Evolutionary conservation across 2,113 vertebrate genomes (phyloP).

Genomic region (Ictidomys tridecemlineatus): DNA sequence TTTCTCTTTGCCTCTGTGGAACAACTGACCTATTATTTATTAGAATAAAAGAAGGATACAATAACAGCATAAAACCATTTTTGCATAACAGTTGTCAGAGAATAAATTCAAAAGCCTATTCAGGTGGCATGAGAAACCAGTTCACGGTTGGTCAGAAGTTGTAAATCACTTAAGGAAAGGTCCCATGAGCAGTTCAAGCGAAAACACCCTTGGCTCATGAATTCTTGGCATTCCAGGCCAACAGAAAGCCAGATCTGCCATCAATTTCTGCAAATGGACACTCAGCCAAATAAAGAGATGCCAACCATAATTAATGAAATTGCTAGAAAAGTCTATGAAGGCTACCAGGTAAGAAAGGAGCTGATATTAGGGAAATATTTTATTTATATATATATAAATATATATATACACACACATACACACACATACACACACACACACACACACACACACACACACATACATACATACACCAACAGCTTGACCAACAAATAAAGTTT

Average conservation of each 20-base stretch:
- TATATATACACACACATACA: too few species aligned
- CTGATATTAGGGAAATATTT: not conserved
- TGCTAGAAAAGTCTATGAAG: not conserved
- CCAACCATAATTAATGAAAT: not conserved
- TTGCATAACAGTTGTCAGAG: constrained; percentile 24
- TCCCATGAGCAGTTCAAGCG: not conserved
- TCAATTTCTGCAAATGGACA: not conserved
- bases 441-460: too few species aligned
- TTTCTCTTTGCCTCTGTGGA: constrained; percentile 59
- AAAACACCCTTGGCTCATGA: not conserved
- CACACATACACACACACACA: too few species aligned
- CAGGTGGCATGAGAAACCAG: not conserved
- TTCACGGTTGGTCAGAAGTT: not conserved
- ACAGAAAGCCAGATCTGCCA: not conserved
- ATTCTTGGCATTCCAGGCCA: not conserved
- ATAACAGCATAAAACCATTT: not conserved
- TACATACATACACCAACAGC: too few species aligned
- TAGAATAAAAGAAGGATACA: not conserved
- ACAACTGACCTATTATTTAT: not conserved
- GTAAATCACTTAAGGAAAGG: constrained; percentile 23
- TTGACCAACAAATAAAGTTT: not conserved
- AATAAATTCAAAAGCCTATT: not conserved
- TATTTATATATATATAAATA: not conserved
- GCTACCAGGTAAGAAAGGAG: not conserved
- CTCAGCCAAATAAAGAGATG: not conserved